phyloP scores from a whole-genome alignment of 2,113 vertebrate species.

The Talpa occidentalis region DNA sequence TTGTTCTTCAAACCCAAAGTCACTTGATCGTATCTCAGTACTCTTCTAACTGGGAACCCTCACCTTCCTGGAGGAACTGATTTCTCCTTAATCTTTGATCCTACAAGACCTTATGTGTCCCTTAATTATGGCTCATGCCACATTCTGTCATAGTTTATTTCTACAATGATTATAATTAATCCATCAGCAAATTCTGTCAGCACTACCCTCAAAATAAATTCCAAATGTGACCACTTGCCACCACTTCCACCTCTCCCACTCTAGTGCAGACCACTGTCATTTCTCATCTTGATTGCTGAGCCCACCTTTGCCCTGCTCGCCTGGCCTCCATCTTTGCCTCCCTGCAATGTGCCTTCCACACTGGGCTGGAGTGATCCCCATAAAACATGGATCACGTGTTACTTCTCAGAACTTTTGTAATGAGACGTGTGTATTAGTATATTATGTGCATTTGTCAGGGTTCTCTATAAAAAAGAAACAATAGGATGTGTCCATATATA shows the following conservation, averaged over 20 bases:
- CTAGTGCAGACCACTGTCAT: background rate
- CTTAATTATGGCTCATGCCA: conserved; percentile 44
- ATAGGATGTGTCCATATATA: background rate
- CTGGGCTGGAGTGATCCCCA: background rate
- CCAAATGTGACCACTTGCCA: background rate
- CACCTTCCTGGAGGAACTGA: background rate
- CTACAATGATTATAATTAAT: conserved; percentile 41
- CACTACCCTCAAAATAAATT: background rate
- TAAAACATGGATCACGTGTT: background rate
- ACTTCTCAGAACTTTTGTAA: background rate
- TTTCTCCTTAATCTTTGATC: conserved; percentile 40
- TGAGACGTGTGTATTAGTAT: no score
- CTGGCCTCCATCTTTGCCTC: background rate
- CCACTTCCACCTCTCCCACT: background rate
- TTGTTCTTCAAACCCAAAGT: background rate
- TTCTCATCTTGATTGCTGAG: background rate
- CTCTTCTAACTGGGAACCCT: background rate
- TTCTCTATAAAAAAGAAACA: background rate
- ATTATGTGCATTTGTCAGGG: background rate
- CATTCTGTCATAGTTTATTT: conserved; percentile 43
- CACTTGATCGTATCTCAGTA: background rate
- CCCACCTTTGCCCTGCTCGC: background rate
- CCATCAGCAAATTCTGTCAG: conserved; percentile 5
- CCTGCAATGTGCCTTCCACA: background rate
- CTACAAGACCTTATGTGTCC: background rate